A percentile compares a stretch with the other conserved stretches of the same genome.
Conservation (phyloP, 2,888 invertebrate genomes). For the Schrankia costaestrigalis region DNA sequence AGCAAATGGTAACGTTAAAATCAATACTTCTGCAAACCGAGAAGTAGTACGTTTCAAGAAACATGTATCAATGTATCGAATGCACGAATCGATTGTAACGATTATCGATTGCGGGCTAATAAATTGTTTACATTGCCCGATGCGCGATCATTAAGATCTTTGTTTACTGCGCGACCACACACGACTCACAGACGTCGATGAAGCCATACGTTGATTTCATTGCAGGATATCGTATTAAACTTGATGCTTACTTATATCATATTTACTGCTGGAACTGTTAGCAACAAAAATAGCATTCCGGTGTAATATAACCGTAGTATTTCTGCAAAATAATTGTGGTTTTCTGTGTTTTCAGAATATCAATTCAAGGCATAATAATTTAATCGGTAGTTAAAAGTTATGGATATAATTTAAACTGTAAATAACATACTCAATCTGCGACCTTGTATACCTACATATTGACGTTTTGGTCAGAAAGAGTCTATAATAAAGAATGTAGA, state of each 20-base stretch:
- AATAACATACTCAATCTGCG: too few relatives aligned
- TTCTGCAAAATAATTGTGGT: conserved; percentile 6
- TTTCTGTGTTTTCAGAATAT: background rate
- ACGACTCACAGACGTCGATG: conserved; percentile 62
- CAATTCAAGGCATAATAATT: too few relatives aligned
- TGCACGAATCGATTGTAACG: conserved; percentile 65
- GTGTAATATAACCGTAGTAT: conserved; percentile 15
- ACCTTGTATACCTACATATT: too few relatives aligned
- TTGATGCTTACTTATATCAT: conserved; percentile 59
- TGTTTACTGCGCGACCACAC: conserved; percentile 76
- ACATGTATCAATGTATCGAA: conserved; percentile 58
- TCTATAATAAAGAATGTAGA: too few relatives aligned
- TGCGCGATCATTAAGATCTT: conserved; percentile 70
- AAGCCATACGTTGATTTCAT: conserved; percentile 69
- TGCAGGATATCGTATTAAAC: conserved; percentile 74
- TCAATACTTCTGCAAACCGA: conserved; percentile 50
- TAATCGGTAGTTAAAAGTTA: too few relatives aligned
- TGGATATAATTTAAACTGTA: too few relatives aligned
- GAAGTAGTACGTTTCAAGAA: conserved; percentile 49
- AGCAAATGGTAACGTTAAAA: conserved; percentile 46
- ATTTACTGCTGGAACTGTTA: conserved; percentile 48
- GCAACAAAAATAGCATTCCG: conserved; percentile 43
- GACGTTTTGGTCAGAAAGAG: too few relatives aligned
- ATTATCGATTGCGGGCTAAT: conserved; percentile 69
- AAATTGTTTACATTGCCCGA: conserved; percentile 69